Conservation (phyloP, 1,140 invertebrate genomes). For the Drosophila cardini region DNA sequence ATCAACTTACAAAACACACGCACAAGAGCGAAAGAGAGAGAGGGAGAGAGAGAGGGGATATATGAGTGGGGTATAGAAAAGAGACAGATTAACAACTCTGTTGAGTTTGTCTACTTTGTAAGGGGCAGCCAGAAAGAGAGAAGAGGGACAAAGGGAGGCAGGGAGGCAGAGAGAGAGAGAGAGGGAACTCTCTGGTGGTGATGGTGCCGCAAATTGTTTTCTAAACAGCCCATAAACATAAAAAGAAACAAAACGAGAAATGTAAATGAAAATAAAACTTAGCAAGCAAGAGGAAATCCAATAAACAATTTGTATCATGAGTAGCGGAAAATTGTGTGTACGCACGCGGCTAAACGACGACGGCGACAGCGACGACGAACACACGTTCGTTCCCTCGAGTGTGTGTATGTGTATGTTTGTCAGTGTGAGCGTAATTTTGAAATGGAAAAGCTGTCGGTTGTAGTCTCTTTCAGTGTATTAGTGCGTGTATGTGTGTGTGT, state of each 20-base stretch:
- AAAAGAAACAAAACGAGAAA: conserved; percentile 82
- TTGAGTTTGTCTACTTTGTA: conserved; percentile 11
- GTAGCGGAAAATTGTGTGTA: conserved; percentile 83
- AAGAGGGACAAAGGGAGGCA: neutral
- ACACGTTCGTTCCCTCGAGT: conserved; percentile 25
- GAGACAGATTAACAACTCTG: conserved; percentile 60
- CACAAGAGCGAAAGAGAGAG: neutral
- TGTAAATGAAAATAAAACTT: conserved; percentile 81
- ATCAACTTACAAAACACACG: conserved; percentile 66
- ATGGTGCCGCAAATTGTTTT: conserved; percentile 71
- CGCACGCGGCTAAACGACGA: conserved; percentile 77
- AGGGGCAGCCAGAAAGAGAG: neutral
- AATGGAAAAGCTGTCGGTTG: conserved; percentile 80
- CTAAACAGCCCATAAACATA: conserved; percentile 80
- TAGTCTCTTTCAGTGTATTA: conserved; percentile 24
- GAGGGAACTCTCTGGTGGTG: neutral
- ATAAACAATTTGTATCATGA: conserved; percentile 83
- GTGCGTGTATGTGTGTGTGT: conserved; percentile 44
- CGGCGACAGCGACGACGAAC: conserved; percentile 49
- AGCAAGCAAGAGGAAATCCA: conserved; percentile 77
- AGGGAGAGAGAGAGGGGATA: conserved; percentile 8
- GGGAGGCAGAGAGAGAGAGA: neutral
- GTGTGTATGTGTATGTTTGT: conserved; percentile 21
- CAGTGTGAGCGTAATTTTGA: conserved; percentile 72
- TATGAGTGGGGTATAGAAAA: neutral